These are phyloP conservation scores for Chondrilla cf. caribensis DNA, from an alignment of 37 sponge, comb jelly and placozoan species.

Conservation along the genomic window DNA sequence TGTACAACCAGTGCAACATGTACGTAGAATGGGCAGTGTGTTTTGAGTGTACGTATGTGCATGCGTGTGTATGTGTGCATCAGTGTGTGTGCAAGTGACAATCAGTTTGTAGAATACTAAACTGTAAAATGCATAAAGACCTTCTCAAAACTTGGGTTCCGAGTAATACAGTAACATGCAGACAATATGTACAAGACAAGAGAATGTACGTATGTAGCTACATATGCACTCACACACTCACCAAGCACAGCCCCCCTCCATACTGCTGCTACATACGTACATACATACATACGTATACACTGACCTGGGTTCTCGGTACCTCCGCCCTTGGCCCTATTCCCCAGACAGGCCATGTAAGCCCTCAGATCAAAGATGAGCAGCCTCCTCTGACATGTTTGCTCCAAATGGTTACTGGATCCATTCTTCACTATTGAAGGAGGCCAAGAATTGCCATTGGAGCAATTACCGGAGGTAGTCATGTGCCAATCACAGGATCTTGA, in stretches of 20 bases:
- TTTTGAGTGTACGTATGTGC: too few relatives aligned
- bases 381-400: background rate
- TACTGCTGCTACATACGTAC: background rate
- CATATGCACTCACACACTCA: too few relatives aligned
- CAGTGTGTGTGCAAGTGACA: too few relatives aligned
- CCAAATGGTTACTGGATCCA: background rate
- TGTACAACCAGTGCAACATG: too few relatives aligned
- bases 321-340: conserved; percentile 89
- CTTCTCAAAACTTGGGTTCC: too few relatives aligned
- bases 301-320: conserved; percentile 79
- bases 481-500: conserved; percentile 21
- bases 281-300: background rate
- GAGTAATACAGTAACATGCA: too few relatives aligned
- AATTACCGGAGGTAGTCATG: background rate
- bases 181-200: too few relatives aligned
- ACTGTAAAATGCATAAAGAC: too few relatives aligned
- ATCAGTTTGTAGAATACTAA: too few relatives aligned
- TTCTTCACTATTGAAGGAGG: background rate
- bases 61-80: too few relatives aligned
- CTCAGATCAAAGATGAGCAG: conserved; percentile 77
- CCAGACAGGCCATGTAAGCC: conserved; percentile 83
- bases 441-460: background rate
- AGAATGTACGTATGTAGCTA: too few relatives aligned
- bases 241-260: background rate
- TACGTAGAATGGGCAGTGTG: too few relatives aligned